These are phyloP conservation scores for Astreopora myriophthalma DNA, from an alignment of 64 coral and sea anemone species.

Conservation along the genomic window DNA sequence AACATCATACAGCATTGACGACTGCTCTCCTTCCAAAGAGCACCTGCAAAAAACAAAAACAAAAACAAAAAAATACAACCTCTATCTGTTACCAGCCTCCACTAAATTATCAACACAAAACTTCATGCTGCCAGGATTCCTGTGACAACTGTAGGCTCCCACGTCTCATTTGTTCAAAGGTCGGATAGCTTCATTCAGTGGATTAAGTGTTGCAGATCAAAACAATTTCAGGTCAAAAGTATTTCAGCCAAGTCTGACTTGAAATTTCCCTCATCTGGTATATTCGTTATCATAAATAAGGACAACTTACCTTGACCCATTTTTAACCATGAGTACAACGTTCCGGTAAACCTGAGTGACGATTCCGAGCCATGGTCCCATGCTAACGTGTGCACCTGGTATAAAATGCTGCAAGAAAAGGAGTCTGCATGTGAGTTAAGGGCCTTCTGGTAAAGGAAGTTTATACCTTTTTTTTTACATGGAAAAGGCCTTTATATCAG, in stretches of 20 bases:
- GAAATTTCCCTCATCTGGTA: too few species aligned
- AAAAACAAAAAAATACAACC: neutral
- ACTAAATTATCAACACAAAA: too few species aligned
- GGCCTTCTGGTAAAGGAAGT: neutral
- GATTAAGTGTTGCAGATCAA: too few species aligned
- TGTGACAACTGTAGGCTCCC: too few species aligned
- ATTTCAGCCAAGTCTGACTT: too few species aligned
- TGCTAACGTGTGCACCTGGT: slow-evolving; percentile 69
- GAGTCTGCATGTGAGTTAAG: neutral
- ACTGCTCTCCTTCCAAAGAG: slow-evolving; percentile 81
- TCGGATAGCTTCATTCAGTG: too few species aligned
- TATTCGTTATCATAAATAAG: too few species aligned
- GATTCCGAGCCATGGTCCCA: slow-evolving; percentile 91
- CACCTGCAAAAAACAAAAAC: slow-evolving; percentile 30
- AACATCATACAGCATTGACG: slow-evolving; percentile 80
- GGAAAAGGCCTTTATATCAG: too few species aligned
- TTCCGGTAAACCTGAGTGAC: slow-evolving; percentile 71
- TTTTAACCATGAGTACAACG: slow-evolving; percentile 83
- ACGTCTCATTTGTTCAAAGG: too few species aligned
- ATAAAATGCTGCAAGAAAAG: slow-evolving; percentile 56
- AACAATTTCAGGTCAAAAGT: too few species aligned
- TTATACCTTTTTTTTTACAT: neutral
- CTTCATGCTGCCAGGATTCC: too few species aligned
- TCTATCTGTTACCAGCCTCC: too few species aligned
- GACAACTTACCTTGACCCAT: slow-evolving; percentile 85